Evolutionary conservation across 1,140 invertebrate species (phyloP), one percentile per base, ranked within the genome.

Genomic region (Schmidtea mediterranea): DNA sequence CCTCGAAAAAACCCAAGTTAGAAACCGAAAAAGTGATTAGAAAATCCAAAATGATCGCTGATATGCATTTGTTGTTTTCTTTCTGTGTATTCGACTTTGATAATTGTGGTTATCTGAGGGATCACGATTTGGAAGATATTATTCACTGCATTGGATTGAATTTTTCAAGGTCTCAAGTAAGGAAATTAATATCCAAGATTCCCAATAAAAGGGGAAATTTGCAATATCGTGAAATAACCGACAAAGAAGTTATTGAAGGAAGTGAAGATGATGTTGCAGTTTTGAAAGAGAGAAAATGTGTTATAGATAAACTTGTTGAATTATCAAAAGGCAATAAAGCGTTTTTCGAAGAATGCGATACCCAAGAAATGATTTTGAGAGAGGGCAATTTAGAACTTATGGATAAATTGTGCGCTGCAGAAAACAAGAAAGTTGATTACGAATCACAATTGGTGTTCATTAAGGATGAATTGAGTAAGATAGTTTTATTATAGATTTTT

Each of bases 201-300:
- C 72, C 71, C 2, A 73, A 73, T 51, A 74, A 70, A 52, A 54
- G 21, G 56, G 58, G 36, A 53, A 54, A 37, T 51, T 51, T 6
- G 19, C 18, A 19, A 9, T 45, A 45, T 24, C 43, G 43, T 9
- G 15, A 21, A 9, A 15, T 45, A 2, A 19, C 15, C 19, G 43
- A 45, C 12, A 45, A 45, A n/a, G 43, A 45, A 13, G 43, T 45
- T 19, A 5, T 21, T n/a, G 43, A 45, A 24, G 21, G 21, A 19
- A 19, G 15, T 13, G 15, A 16, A 19, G 43, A 45, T 9, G 43
- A 45, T 24, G n/a, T 45, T 21, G 19, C 23, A 2, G 21, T 22
- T 24, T 21, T 45, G n/a, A 40, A 40, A 21, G 21, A 45, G 19
- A 3, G 43, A 13, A 16, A 24, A 13, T 13, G 15, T 21, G 18